A percentile compares a stretch with the other conserved stretches of the same genome.
Evolutionary conservation across 2,113 vertebrate genomes (phyloP).

Genomic region (Pelobates fuscus): DNA sequence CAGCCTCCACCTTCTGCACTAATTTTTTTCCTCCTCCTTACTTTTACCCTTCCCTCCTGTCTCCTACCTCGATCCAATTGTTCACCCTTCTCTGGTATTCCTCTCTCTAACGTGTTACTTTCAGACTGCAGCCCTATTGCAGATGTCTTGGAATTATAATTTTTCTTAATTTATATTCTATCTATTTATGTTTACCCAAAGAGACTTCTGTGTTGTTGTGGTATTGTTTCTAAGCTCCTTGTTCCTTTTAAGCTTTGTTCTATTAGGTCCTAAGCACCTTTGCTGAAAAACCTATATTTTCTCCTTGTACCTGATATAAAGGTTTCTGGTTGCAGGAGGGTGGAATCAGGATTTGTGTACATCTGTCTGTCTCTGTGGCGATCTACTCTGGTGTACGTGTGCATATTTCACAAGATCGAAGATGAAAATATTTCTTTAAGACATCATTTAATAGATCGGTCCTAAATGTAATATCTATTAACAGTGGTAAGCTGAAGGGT

Average conservation of each 20-base stretch:
- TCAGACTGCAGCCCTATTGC: background rate
- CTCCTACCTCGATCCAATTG: slow-evolving; percentile 43
- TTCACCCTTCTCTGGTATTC: slow-evolving; percentile 21
- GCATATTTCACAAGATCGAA: no score
- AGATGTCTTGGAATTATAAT: background rate
- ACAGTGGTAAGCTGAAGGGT: no score
- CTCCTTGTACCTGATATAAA: background rate
- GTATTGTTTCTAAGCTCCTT: background rate
- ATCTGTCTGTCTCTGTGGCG: no score
- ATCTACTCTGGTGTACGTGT: no score
- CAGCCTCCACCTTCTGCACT: background rate
- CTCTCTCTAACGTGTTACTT: slow-evolving; percentile 1
- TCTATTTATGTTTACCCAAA: background rate
- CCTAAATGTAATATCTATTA: no score
- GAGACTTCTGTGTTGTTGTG: background rate
- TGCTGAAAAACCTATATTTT: background rate
- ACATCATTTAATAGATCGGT: no score
- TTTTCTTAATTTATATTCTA: no score
- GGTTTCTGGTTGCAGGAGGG: background rate
- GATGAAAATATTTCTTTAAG: no score
- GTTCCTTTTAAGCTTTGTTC: background rate
- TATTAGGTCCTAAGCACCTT: no score
- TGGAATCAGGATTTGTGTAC: background rate
- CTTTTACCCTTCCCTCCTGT: no score
- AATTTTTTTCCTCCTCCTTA: background rate